A percentile compares a stretch with the other conserved stretches of the same genome.
Evolutionary conservation across 2,797 vertebrate species (phyloP).

Genomic region (Neostethus bicornis): DNA sequence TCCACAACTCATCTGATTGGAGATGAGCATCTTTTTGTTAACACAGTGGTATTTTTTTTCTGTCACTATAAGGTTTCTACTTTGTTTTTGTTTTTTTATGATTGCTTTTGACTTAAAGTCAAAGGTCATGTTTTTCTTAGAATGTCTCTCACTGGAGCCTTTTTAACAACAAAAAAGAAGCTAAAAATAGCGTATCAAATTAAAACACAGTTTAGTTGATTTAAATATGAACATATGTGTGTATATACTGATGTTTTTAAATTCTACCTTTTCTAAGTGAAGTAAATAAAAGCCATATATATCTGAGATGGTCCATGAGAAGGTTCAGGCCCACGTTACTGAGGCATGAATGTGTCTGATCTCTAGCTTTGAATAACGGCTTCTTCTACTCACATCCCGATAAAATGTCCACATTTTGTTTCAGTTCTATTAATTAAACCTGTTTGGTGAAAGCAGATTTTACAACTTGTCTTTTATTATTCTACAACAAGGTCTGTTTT

Average conservation of each 20-base stretch:
- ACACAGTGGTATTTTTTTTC: constrained; percentile 60
- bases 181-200: constrained; percentile 57
- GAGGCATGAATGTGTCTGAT: constrained; percentile 52
- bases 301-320: constrained; percentile 74
- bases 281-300: constrained; percentile 85
- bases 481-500: too few species aligned
- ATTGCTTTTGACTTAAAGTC: too few species aligned
- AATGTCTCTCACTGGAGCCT: constrained; percentile 43
- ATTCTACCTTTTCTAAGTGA: constrained; percentile 82
- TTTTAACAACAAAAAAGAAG: too few species aligned
- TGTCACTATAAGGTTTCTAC: constrained; percentile 60
- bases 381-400: constrained; percentile 54
- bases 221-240: constrained; percentile 86
- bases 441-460: constrained; percentile 45
- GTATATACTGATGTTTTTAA: constrained; percentile 87
- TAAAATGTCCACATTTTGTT: constrained; percentile 68
- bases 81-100: constrained; percentile 67
- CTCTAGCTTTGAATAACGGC: constrained; percentile 58
- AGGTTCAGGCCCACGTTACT: constrained; percentile 56
- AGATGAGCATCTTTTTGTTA: constrained; percentile 55
- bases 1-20: constrained; percentile 44
- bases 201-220: constrained; percentile 64
- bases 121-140: constrained; percentile 39
- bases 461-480: too few species aligned
- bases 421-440: constrained; percentile 73